Conservation (phyloP, 2,888 invertebrate species). For the Camptogramma bilineatum region DNA sequence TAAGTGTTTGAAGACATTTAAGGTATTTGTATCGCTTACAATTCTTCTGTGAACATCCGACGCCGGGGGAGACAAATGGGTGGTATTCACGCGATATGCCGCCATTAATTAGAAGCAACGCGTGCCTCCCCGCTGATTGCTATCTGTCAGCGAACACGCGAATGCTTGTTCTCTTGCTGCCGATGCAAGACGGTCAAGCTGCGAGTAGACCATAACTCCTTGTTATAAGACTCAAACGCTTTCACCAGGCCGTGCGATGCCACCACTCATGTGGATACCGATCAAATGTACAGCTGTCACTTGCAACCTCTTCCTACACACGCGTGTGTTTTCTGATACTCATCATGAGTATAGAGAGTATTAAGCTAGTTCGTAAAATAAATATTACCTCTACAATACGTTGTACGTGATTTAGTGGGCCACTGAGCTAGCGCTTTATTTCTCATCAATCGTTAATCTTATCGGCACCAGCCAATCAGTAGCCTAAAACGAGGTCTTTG, state of each 20-base stretch:
- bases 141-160: constrained; percentile 79
- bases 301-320: constrained; percentile 21
- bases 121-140: constrained; percentile 74
- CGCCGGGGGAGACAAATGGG: constrained; percentile 74
- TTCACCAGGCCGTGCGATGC: not conserved
- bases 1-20: constrained; percentile 79
- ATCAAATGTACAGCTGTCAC: constrained; percentile 29
- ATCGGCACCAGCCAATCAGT: constrained; percentile 9
- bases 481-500: not conserved
- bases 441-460: constrained; percentile 7
- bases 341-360: not conserved
- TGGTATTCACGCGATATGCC: constrained; percentile 74
- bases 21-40: constrained; percentile 81
- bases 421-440: not conserved
- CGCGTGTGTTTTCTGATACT: not conserved
- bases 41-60: constrained; percentile 81
- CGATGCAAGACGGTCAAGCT: constrained; percentile 29
- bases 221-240: constrained; percentile 21
- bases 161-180: constrained; percentile 59
- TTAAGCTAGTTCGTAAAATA: not conserved
- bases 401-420: not conserved
- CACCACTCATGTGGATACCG: constrained; percentile 23
- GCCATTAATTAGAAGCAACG: constrained; percentile 79
- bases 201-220: constrained; percentile 23
- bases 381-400: not conserved